Conservation (phyloP, 2,113 vertebrate species). For the Scortum barcoo region DNA sequence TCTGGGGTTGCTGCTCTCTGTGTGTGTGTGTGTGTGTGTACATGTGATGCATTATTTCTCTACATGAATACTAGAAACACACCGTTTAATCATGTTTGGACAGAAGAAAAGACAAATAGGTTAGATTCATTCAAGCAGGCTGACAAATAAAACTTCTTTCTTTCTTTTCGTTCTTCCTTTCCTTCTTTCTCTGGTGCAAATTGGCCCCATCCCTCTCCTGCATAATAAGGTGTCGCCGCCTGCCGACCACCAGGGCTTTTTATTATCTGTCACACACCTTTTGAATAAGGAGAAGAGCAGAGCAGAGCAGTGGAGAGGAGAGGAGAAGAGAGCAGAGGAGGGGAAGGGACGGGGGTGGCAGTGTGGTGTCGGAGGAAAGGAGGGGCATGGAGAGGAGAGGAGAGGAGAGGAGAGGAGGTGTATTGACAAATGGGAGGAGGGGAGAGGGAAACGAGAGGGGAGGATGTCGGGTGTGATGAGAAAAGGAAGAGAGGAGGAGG, state of each 20-base stretch:
- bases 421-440: neutral
- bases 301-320: conserved; percentile 2
- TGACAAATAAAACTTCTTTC: conserved; percentile 8
- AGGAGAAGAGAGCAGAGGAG: neutral
- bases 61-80: neutral
- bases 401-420: neutral
- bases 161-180: conserved; percentile 10
- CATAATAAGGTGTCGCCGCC: conserved; percentile 72
- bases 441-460: neutral
- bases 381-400: too few relatives aligned
- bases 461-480: too few relatives aligned
- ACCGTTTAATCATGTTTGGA: neutral
- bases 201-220: conserved; percentile 43
- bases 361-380: too few relatives aligned
- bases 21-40: neutral
- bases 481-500: neutral
- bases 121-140: neutral
- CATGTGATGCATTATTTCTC: neutral
- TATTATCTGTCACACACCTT: conserved; percentile 51
- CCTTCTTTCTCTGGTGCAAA: conserved; percentile 21
- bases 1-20: conserved; percentile 20
- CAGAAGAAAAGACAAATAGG: neutral
- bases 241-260: conserved; percentile 64
- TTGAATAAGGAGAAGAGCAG: conserved; percentile 24
- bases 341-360: neutral